Evolutionary conservation across 2,888 invertebrate genomes (phyloP).

Genomic region (Choristoneura rosaceana): DNA sequence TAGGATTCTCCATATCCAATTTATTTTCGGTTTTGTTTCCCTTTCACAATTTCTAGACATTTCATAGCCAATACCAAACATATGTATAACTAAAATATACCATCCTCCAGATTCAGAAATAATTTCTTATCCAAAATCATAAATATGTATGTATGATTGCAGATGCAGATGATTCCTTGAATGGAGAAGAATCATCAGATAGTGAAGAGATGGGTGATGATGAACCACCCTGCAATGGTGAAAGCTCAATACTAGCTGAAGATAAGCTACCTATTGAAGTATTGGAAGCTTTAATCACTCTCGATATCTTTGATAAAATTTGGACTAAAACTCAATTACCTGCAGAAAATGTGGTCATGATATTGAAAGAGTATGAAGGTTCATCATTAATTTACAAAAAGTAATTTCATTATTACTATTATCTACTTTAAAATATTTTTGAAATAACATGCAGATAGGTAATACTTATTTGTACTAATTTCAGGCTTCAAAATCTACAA

Average conservation of each 20-base stretch:
- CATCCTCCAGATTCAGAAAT: no score
- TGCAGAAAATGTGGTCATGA: constrained; percentile 83
- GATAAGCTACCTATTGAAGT: constrained; percentile 85
- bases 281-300: constrained; percentile 85
- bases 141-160: constrained; percentile 39
- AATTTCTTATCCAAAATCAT: no score
- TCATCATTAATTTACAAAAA: constrained; percentile 79
- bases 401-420: constrained; percentile 58
- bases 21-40: no score
- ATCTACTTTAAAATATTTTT: neutral
- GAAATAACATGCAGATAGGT: neutral
- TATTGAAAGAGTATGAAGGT: constrained; percentile 81
- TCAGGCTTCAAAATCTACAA: constrained; percentile 83
- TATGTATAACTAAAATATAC: no score
- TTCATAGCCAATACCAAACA: no score
- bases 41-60: no score
- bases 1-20: no score
- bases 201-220: constrained; percentile 63
- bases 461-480: constrained; percentile 48
- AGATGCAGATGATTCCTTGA: constrained; percentile 65
- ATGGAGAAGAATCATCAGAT: constrained; percentile 68
- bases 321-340: constrained; percentile 81
- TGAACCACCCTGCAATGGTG: constrained; percentile 59
- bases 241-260: constrained; percentile 66
- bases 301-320: constrained; percentile 86